Evolutionary conservation across 2,888 invertebrate genomes (phyloP), one percentile per base, ranked within the genome.

Genomic region (Rhamphomyia laevipes): DNA sequence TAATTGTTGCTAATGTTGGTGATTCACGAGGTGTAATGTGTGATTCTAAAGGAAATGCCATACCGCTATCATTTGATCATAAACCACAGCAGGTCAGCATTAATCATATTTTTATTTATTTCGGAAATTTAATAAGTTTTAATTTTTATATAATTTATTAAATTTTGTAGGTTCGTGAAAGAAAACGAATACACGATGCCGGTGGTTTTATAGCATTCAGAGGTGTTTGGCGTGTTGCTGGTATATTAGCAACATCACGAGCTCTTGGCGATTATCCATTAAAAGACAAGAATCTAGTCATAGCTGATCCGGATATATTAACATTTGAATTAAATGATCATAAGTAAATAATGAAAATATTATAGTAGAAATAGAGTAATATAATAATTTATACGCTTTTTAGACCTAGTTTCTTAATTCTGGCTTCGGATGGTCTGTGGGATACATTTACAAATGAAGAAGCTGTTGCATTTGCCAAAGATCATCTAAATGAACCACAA

Each of bases 11-110:
- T 13, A 96, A 96, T 75, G 94, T 96, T 21, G 96, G 96, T 4
- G 96, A 96, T 69, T 95, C 95, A 0, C 76, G 96, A 55, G 96
- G 93, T 27, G 94, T 95, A 0, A 89, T 95, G 85, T 94, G 92
- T 69, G 93, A 94, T 70, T 78, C 78, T 44, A 81, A 84, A 62
- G 93, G 93, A 35, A 87, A 86, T 67, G 89, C 88, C 1, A 89
- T 92, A 58, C 93, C 91, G 13, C 73, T 96, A 9, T 94, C 95
- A 2, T 91, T 90, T 68, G 96, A 96, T 70, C 96, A 96, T 67
- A 96, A 96, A 73, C 96, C 96, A 37, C 90, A 93, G 65, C 90
- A 93, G 78, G 90, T 91, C 74, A 37, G 38, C 47, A 5, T 38
- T 33, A 13, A 10, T n/a, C 41, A 12, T n/a, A 43, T 30, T 18